Percentiles rank a stretch among this genome's conserved stretches.
These are phyloP conservation scores for Parauchenoglanis punctatus DNA, from an alignment of 2,797 vertebrate genomes.

Conservation along the genomic window DNA sequence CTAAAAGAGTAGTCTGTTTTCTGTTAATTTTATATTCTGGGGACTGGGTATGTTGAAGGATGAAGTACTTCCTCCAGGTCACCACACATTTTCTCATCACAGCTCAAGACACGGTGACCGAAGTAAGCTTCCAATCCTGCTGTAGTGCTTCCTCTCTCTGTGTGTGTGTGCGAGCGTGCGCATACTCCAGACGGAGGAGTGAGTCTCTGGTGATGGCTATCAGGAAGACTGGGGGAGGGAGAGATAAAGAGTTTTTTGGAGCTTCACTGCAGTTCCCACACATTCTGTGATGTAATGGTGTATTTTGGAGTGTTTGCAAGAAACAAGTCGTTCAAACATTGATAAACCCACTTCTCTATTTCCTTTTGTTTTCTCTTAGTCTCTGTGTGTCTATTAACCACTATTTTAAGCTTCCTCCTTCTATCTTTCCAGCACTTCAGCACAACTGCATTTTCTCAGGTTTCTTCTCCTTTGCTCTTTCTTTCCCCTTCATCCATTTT, in stretches of 20 bases:
- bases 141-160: constrained; percentile 23
- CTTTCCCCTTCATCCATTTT: constrained; percentile 9
- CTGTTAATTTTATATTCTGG: constrained; percentile 44
- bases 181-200: constrained; percentile 30
- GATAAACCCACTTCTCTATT: constrained; percentile 74
- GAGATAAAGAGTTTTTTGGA: constrained; percentile 58
- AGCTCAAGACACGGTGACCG: constrained; percentile 26
- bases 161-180: not conserved
- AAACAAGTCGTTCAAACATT: constrained; percentile 69
- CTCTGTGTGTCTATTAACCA: constrained; percentile 66
- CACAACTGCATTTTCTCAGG: constrained; percentile 1
- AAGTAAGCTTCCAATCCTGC: constrained; percentile 30
- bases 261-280: constrained; percentile 72
- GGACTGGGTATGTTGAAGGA: constrained; percentile 43
- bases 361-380: constrained; percentile 73
- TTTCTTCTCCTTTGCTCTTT: constrained; percentile 22
- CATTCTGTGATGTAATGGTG: constrained; percentile 73
- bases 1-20: constrained; percentile 37
- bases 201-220: constrained; percentile 60
- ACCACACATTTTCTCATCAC: constrained; percentile 38
- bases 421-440: constrained; percentile 33
- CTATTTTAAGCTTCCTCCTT: constrained; percentile 48
- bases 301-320: constrained; percentile 73
- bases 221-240: constrained; percentile 56
- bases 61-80: constrained; percentile 38